Percentiles rank a stretch among this genome's conserved stretches.
phyloP scores from a whole-genome alignment of 2,113 vertebrate species.

The Clarias magur region DNA sequence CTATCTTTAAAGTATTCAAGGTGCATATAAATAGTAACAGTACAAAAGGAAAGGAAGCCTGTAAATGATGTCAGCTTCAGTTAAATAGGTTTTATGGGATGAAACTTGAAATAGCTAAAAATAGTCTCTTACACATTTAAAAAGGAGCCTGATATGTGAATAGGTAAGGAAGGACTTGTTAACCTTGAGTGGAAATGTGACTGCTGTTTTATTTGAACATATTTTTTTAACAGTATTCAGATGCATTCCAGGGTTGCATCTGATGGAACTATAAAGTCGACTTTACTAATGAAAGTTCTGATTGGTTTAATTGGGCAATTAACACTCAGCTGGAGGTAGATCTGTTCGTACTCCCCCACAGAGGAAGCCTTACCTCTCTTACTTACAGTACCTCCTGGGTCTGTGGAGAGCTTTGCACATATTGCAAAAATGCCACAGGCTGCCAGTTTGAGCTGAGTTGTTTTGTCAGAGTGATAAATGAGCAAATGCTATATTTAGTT shows the following conservation, averaged over 20 bases:
- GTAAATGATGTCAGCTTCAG: not conserved
- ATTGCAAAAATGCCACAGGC: constrained; percentile 16
- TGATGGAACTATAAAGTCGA: constrained; percentile 25
- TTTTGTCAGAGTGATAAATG: not conserved
- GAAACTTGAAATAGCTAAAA: not conserved
- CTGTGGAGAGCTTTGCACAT: constrained; percentile 1
- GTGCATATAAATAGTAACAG: not conserved
- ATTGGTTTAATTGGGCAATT: constrained; percentile 80
- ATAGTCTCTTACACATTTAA: not conserved
- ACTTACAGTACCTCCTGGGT: constrained; percentile 10
- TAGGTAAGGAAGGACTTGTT: not conserved
- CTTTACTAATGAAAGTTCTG: constrained; percentile 69
- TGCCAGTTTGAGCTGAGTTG: constrained; percentile 1
- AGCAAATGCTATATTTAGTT: not conserved
- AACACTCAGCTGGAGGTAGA: constrained; percentile 73
- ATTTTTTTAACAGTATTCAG: not conserved
- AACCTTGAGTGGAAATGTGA: not conserved
- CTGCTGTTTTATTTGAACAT: not conserved
- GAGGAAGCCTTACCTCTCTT: constrained; percentile 34
- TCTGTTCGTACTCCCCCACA: constrained; percentile 51
- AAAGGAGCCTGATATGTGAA: not conserved
- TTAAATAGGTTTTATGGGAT: not conserved
- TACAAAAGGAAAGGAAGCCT: not conserved
- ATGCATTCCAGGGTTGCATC: constrained; percentile 8
- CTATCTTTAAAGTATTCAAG: not conserved